Evolutionary conservation across 2,888 invertebrate genomes (phyloP), one percentile per base, ranked within the genome.

Genomic region (Blera fallax): DNA sequence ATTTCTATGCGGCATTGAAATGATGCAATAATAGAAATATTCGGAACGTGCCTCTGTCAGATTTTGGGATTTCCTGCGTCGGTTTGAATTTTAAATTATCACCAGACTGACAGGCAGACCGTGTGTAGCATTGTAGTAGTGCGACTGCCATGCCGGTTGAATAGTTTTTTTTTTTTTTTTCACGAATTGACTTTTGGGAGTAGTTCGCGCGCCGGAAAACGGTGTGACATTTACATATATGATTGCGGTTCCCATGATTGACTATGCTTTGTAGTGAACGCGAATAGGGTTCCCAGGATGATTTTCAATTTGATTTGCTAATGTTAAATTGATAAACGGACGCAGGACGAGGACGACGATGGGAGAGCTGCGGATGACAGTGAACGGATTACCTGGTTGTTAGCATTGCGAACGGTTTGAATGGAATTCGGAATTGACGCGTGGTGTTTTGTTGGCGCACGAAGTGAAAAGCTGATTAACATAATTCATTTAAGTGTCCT

Each of bases 31-130:
- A 87, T 87, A 78, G 81, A 82, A 87, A 69, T 80, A 76, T 78
- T 77, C 73, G 67, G 67, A 73, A 87, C 87, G 87, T 87, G 87
- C 77, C 78, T 77, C 73, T 87, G 87, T 87, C 87, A 77, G 73
- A 87, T 82, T 87, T 78, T 69, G 77, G 77, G 77, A 87, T 81
- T 81, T 81, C 80, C 73, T 76, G 76, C 65, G 50, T 69, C 29
- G 67, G 78, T 77, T 87, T 82, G 78, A 87, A 85, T 87, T 87
- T 87, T 78, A 87, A 83, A 87, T 87, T 81, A 81, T 65, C 52
- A 10, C 81, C 72, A 81, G 77, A 85, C 76, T 85, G 81, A 62
- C 76, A 76, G 76, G 54, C 52, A 80, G 65, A 74, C 84, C 74
- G 52, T 37, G 45, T 34, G 43, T 18, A 50, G 50, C 50, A 14